Evolutionary conservation across 1,140 invertebrate genomes (phyloP).

Genomic region (Drosophila ambigua): DNA sequence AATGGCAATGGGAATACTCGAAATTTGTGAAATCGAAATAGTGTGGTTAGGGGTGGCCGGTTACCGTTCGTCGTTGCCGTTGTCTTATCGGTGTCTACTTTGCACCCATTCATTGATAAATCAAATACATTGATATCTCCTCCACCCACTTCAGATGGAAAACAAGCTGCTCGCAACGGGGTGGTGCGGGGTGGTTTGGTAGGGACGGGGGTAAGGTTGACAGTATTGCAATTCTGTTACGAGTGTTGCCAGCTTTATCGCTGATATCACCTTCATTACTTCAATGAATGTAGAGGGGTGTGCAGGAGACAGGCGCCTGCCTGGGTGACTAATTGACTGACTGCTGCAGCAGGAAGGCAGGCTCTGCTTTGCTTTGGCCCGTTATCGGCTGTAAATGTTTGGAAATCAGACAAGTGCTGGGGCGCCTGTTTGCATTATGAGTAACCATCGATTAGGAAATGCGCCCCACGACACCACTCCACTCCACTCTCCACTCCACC

Average conservation of each 20-base stretch:
- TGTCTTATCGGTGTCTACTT: conserved; percentile 56
- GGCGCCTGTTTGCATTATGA: conserved; percentile 58
- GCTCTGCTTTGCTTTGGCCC: conserved; percentile 27
- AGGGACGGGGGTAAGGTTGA: conserved; percentile 7
- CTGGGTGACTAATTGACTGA: conserved; percentile 58
- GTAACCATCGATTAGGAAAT: conserved; percentile 69
- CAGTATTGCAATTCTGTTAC: conserved; percentile 31
- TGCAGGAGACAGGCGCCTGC: conserved; percentile 10
- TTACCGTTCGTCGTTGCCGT: not conserved
- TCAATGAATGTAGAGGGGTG: not conserved
- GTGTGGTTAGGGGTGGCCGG: not conserved
- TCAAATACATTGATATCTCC: conserved; percentile 25
- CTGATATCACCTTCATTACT: conserved; percentile 33
- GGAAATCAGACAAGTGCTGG: conserved; percentile 76
- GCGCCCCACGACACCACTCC: conserved; percentile 8
- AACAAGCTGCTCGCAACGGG: not conserved
- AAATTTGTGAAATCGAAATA: conserved; percentile 31
- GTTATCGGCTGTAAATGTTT: conserved; percentile 66
- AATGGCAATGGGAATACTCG: conserved; percentile 37
- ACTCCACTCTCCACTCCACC: conserved; percentile 5
- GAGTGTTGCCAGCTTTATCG: conserved; percentile 40
- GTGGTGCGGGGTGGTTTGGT: not conserved
- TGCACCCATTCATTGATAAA: conserved; percentile 73
- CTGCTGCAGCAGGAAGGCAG: conserved; percentile 4
- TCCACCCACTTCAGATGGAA: conserved; percentile 15